Evolutionary conservation across 2,113 vertebrate genomes (phyloP).

Genomic region (Hippopotamus amphibius): DNA sequence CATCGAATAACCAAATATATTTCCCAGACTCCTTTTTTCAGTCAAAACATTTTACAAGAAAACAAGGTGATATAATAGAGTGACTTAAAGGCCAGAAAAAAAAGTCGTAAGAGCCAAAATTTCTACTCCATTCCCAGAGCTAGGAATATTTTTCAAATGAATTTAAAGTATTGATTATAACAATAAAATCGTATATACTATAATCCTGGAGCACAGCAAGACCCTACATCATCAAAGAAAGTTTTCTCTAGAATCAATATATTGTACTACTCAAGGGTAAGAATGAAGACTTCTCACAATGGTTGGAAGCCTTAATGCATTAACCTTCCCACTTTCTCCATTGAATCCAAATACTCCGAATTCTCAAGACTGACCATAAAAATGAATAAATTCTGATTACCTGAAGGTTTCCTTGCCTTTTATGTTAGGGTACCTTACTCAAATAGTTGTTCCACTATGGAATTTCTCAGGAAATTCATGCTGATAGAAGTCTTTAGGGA

Average conservation of each 20-base stretch:
- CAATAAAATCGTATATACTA: not conserved
- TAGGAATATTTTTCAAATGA: not conserved
- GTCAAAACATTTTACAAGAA: conserved; percentile 19
- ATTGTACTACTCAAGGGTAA: not conserved
- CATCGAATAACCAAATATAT: not conserved
- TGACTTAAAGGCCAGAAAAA: conserved; percentile 25
- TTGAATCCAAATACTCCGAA: not conserved
- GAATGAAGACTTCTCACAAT: not conserved
- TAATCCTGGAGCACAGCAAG: not conserved
- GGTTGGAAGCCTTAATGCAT: not conserved
- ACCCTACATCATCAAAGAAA: not conserved
- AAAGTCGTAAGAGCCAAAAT: not conserved
- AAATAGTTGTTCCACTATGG: not conserved
- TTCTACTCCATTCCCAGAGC: not conserved
- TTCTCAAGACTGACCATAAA: not conserved
- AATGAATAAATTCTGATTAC: conserved; percentile 8
- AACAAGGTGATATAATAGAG: not conserved
- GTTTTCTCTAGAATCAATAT: not conserved
- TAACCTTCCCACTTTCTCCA: not conserved
- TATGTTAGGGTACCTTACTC: not conserved
- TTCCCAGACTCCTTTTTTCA: not conserved
- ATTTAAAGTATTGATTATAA: not conserved
- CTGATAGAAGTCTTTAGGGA: not conserved
- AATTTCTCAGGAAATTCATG: not conserved
- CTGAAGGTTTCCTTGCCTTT: not conserved